Conservation (phyloP, 2,888 invertebrate genomes). For the Leptogaster cylindrica region DNA sequence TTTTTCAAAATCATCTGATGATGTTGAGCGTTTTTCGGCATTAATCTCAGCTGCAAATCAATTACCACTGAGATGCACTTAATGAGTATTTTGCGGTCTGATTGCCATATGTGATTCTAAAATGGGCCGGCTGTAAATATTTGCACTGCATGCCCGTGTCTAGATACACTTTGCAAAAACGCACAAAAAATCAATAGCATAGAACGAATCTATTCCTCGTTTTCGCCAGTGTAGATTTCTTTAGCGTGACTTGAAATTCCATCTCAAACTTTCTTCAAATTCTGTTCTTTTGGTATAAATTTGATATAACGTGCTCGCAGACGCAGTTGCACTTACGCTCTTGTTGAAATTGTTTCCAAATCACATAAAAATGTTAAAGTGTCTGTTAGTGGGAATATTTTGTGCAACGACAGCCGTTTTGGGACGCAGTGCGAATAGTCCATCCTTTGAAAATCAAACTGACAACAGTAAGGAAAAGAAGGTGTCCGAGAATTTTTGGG, state of each 20-base stretch:
- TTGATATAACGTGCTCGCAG: conserved; percentile 15
- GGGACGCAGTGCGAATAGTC: conserved; percentile 39
- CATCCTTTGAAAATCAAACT: not conserved
- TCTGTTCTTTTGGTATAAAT: conserved; percentile 29
- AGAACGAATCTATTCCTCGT: conserved; percentile 35
- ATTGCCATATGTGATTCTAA: conserved; percentile 35
- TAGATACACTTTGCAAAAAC: not conserved
- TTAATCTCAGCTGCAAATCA: not conserved
- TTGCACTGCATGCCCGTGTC: conserved; percentile 2
- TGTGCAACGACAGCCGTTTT: conserved; percentile 36
- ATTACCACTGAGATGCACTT: conserved; percentile 2
- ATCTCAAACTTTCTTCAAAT: not conserved
- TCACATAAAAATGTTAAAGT: conserved; percentile 42
- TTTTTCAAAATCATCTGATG: not conserved
- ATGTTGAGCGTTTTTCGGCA: not conserved
- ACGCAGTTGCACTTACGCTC: conserved; percentile 32
- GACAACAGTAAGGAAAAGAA: not conserved
- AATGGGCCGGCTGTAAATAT: conserved; percentile 21
- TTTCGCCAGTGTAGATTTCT: not conserved
- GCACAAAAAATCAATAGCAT: conserved; percentile 27
- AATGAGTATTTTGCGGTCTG: conserved; percentile 26
- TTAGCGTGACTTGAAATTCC: conserved; percentile 27
- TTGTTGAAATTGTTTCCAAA: not conserved
- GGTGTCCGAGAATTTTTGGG: conserved; percentile 6
- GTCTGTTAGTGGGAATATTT: conserved; percentile 25